phyloP scores from a whole-genome alignment of 2,888 invertebrate species.

The Cyclophora punctaria region DNA sequence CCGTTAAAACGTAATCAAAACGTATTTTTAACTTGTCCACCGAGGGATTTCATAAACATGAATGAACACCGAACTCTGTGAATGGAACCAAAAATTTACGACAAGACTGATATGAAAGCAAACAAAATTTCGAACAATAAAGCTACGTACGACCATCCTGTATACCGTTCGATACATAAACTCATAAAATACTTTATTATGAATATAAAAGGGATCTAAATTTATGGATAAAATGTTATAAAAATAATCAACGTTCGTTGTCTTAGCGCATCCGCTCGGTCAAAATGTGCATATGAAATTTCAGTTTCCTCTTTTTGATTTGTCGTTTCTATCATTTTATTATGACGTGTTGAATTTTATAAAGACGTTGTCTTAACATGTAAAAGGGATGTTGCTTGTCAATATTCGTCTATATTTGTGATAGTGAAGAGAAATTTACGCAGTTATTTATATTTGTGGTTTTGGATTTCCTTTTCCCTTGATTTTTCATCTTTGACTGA shows the following conservation, averaged over 20 bases:
- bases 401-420: too few species aligned
- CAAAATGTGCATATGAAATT: conserved; percentile 18
- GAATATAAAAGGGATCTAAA: conserved; percentile 54
- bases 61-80: conserved; percentile 19
- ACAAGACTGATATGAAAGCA: conserved; percentile 23
- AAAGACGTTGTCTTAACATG: too few species aligned
- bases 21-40: not conserved
- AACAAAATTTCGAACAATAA: conserved; percentile 21
- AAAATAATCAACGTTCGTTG: conserved; percentile 49
- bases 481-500: too few species aligned
- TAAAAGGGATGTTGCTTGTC: too few species aligned
- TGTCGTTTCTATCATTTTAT: too few species aligned
- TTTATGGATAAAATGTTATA: conserved; percentile 57
- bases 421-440: too few species aligned
- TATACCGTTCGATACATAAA: conserved; percentile 57
- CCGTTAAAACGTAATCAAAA: too few species aligned
- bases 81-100: conserved; percentile 26
- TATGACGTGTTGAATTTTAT: too few species aligned
- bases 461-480: too few species aligned
- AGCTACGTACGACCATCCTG: conserved; percentile 25
- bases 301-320: conserved; percentile 11
- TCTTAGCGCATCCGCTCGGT: conserved; percentile 46
- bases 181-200: conserved; percentile 68
- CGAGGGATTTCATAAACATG: conserved; percentile 5
- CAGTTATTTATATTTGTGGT: too few species aligned